A percentile compares a stretch with the other conserved stretches of the same genome.
Conservation (phyloP, 2,113 vertebrate species). For the Formicarius rufipectus region DNA sequence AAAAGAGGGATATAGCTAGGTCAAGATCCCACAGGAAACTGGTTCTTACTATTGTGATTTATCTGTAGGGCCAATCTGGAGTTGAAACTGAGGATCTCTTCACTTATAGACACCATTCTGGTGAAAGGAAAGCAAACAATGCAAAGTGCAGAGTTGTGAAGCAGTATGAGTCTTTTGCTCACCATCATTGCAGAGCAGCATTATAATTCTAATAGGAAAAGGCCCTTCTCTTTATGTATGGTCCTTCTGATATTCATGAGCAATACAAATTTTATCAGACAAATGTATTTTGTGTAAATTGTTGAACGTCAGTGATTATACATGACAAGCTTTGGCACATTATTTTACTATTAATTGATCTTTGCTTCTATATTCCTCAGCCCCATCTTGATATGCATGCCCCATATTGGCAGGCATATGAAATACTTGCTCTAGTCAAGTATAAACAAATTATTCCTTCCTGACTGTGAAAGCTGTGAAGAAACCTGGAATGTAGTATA, state of each 20-base stretch:
- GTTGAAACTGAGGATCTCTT: background rate
- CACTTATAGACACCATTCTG: background rate
- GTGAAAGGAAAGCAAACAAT: background rate
- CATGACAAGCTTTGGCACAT: background rate
- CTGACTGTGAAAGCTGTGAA: background rate
- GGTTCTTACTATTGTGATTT: background rate
- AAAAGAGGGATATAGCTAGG: background rate
- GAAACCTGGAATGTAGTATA: background rate
- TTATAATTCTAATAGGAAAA: background rate
- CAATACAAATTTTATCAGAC: background rate
- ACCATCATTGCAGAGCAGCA: background rate
- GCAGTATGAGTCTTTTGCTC: background rate
- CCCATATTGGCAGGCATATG: background rate
- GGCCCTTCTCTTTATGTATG: background rate
- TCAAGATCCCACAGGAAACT: background rate
- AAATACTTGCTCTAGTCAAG: background rate
- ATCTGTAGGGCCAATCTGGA: background rate
- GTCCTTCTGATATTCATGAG: background rate
- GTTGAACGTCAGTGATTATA: background rate
- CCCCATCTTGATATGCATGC: background rate
- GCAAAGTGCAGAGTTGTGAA: background rate
- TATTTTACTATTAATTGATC: background rate
- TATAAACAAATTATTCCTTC: background rate
- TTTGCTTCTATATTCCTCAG: background rate
- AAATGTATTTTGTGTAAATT: background rate